phyloP scores from a whole-genome alignment of 23 tunicate genomes.

The Styela plicata region DNA sequence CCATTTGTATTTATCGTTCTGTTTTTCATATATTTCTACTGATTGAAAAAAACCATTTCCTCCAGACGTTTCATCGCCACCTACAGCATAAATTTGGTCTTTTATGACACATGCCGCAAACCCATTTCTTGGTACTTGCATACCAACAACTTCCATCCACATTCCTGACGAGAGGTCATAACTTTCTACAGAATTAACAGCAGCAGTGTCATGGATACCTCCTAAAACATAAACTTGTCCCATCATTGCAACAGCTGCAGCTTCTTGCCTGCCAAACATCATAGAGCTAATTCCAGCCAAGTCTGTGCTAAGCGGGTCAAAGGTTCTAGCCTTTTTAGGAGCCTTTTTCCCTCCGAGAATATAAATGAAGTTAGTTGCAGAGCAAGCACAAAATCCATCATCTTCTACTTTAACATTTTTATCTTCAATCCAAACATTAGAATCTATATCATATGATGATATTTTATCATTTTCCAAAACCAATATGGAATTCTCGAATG shows the following conservation, averaged over 20 bases:
- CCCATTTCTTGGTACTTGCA: background rate
- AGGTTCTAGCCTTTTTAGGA: background rate
- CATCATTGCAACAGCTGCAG: background rate
- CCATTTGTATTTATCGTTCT: background rate
- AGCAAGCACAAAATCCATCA: background rate
- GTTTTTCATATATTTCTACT: background rate
- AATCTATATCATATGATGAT: background rate
- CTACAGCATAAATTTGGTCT: background rate
- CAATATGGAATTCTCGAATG: background rate
- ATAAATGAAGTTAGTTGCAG: conserved; percentile 1
- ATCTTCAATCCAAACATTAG: background rate
- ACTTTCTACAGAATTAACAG: background rate
- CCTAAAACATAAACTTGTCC: background rate
- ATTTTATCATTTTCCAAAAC: background rate
- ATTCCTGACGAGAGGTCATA: background rate
- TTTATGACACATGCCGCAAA: background rate
- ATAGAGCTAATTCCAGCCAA: background rate
- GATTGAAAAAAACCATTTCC: background rate
- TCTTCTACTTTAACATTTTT: background rate
- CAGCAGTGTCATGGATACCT: background rate
- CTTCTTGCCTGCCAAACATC: background rate
- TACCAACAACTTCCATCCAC: background rate
- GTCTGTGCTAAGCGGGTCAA: background rate
- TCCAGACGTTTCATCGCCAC: background rate
- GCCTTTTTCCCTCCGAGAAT: background rate